Conservation (phyloP, 2,797 vertebrate species). For the Mormyrus proboscirostris region DNA sequence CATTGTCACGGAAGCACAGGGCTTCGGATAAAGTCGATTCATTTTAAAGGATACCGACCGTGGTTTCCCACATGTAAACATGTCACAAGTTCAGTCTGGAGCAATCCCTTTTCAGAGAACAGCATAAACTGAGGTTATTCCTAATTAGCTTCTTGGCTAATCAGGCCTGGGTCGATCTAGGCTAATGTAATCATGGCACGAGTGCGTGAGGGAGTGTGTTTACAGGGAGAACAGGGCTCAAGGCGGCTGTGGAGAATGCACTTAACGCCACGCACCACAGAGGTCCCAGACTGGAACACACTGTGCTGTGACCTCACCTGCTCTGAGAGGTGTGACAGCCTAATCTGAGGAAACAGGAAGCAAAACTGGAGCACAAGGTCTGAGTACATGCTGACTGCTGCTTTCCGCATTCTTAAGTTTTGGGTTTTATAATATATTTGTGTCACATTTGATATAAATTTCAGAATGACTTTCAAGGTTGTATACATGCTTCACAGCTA, state of each 20-base stretch:
- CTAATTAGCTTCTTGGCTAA: constrained; percentile 15
- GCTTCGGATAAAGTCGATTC: constrained; percentile 18
- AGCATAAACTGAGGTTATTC: constrained; percentile 22
- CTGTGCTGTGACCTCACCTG: constrained; percentile 35
- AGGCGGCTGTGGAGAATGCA: constrained; percentile 30
- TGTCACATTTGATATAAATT: not conserved
- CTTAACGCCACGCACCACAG: constrained; percentile 31
- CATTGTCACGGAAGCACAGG: not conserved
- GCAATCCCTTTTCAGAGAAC: not conserved
- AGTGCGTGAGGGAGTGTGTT: constrained; percentile 42
- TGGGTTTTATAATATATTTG: not conserved
- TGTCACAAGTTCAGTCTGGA: constrained; percentile 17
- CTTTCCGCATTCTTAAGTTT: not conserved
- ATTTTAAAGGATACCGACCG: constrained; percentile 17
- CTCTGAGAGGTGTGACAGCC: not conserved
- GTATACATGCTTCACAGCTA: not conserved
- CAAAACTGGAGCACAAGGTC: not conserved
- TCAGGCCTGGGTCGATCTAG: constrained; percentile 29
- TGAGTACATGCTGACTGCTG: not conserved
- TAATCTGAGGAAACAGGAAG: not conserved
- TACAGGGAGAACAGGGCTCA: constrained; percentile 42
- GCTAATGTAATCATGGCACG: constrained; percentile 45
- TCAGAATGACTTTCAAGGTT: not conserved
- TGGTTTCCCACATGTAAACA: constrained; percentile 31
- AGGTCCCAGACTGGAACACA: constrained; percentile 22